Percentiles rank a stretch among this genome's conserved stretches.
Evolutionary conservation across 2,888 invertebrate genomes (phyloP).

Genomic region (Herminia tarsipennalis): DNA sequence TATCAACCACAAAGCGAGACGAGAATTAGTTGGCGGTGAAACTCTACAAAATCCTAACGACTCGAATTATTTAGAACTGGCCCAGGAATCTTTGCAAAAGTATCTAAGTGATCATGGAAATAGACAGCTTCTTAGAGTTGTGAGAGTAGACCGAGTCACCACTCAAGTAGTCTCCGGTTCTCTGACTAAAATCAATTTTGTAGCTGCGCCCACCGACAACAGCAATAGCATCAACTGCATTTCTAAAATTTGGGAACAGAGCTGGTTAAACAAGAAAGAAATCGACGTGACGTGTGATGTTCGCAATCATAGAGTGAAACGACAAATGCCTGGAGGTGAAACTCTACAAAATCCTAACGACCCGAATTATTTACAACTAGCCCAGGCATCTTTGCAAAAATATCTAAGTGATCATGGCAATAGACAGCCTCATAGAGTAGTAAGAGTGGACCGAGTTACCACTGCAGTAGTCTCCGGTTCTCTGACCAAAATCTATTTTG

Average conservation of each 20-base stretch:
- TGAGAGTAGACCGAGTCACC: constrained; percentile 33
- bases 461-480: constrained; percentile 1
- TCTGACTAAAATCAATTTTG: constrained; percentile 29
- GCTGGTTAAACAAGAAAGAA: constrained; percentile 32
- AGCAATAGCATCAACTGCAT: constrained; percentile 14
- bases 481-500: constrained; percentile 2
- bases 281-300: constrained; percentile 38
- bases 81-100: constrained; percentile 26
- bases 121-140: constrained; percentile 7
- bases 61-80: constrained; percentile 21
- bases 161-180: constrained; percentile 42
- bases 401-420: background rate
- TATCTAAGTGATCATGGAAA: constrained; percentile 19
- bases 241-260: constrained; percentile 46
- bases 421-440: background rate
- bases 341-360: constrained; percentile 14
- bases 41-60: too few relatives aligned
- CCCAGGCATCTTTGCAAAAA: constrained; percentile 19
- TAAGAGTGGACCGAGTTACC: background rate
- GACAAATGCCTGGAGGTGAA: constrained; percentile 22
- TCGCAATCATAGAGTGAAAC: constrained; percentile 19
- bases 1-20: background rate
- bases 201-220: constrained; percentile 7
- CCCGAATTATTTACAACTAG: background rate
- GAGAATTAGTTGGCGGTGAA: too few relatives aligned